phyloP scores from a whole-genome alignment of 2,888 invertebrate species.

The Holacanthella duospinosa region DNA sequence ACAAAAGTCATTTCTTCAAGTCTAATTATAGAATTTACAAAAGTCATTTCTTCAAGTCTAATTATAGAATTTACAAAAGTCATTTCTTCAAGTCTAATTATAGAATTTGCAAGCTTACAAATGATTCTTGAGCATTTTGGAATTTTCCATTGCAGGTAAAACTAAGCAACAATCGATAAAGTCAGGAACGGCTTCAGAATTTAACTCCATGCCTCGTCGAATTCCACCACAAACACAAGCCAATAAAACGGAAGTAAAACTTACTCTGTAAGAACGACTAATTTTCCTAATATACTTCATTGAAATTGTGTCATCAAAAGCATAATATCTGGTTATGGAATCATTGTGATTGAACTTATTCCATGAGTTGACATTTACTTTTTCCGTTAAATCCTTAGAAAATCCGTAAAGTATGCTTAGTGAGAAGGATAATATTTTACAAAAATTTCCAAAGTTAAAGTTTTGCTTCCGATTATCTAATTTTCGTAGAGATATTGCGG shows the following conservation, averaged over 20 bases:
- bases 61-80: neutral
- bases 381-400: neutral
- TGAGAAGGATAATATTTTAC: neutral
- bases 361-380: neutral
- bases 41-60: no score
- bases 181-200: no score
- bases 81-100: neutral
- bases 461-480: no score
- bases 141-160: neutral
- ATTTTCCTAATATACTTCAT: neutral
- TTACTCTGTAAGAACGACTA: neutral
- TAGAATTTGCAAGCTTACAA: no score
- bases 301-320: neutral
- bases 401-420: neutral
- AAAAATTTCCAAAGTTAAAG: neutral
- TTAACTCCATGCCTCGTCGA: neutral
- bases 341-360: neutral
- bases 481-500: neutral
- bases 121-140: neutral
- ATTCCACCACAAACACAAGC: neutral
- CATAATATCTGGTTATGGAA: neutral
- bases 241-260: neutral
- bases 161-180: no score
- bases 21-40: no score
- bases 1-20: no score